Conservation (phyloP, 2,888 invertebrate species). For the Glyphotaelius pellucidus region DNA sequence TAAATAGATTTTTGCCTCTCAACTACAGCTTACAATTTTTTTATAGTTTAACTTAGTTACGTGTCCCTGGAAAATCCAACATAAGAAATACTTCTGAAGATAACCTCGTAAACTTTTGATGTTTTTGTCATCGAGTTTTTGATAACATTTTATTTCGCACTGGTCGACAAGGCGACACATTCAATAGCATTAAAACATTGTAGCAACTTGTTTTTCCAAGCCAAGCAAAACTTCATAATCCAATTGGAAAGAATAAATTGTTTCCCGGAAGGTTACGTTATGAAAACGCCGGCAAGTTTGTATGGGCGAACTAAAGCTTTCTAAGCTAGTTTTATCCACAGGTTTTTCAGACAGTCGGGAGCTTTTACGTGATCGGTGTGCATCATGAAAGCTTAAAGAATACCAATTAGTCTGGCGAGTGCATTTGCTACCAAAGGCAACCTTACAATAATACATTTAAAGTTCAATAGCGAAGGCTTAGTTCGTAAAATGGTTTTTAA, state of each 20-base stretch:
- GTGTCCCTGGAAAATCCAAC: neutral
- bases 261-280: constrained; percentile 14
- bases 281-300: neutral
- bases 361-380: constrained; percentile 16
- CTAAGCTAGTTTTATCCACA: constrained; percentile 6
- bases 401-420: neutral
- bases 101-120: neutral
- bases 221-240: neutral
- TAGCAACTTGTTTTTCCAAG: neutral
- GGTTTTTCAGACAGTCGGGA: neutral
- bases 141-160: neutral
- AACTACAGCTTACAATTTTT: neutral
- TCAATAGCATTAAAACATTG: neutral
- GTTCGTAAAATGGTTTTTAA: neutral
- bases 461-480: neutral
- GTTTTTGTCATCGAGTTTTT: neutral
- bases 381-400: constrained; percentile 11
- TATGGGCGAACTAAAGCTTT: constrained; percentile 2
- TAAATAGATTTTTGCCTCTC: too few species aligned
- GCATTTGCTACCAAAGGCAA: neutral
- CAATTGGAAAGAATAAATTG: constrained; percentile 28
- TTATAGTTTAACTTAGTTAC: neutral
- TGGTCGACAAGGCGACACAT: neutral
- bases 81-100: neutral
- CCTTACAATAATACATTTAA: neutral